These are phyloP conservation scores for Brachionus rubens DNA, from an alignment of 1,140 invertebrate species.

Conservation along the genomic window DNA sequence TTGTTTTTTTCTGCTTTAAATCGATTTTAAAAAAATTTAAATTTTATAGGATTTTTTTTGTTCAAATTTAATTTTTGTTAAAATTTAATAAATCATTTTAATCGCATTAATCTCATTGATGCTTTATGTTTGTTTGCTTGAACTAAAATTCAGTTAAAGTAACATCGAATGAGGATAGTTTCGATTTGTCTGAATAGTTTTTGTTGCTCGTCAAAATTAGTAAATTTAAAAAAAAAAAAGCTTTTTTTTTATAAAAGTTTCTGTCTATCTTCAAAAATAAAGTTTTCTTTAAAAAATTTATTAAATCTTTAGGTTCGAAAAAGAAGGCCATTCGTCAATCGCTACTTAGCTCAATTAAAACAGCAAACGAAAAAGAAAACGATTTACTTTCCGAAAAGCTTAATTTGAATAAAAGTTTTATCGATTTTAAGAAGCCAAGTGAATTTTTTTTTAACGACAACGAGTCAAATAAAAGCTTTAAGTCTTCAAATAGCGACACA, in stretches of 20 bases:
- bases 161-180: no score
- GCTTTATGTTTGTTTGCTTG: no score
- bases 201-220: slow-evolving; percentile 6
- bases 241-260: not conserved
- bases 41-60: no score
- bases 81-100: no score
- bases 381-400: slow-evolving; percentile 1
- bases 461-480: not conserved
- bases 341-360: slow-evolving; percentile 16
- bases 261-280: no score
- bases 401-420: not conserved
- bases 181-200: not conserved
- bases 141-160: no score
- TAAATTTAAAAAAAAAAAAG: not conserved
- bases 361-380: slow-evolving; percentile 10
- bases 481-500: not conserved
- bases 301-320: not conserved
- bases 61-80: no score
- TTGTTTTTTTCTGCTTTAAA: no score
- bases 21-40: no score
- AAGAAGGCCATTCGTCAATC: slow-evolving; percentile 39
- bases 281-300: not conserved
- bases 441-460: not conserved
- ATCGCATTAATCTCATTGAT: no score
- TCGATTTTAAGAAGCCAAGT: not conserved